Evolutionary conservation across 1,140 invertebrate genomes (phyloP), one percentile per base, ranked within the genome.

Genomic region (Dolichoris vasculosae): DNA sequence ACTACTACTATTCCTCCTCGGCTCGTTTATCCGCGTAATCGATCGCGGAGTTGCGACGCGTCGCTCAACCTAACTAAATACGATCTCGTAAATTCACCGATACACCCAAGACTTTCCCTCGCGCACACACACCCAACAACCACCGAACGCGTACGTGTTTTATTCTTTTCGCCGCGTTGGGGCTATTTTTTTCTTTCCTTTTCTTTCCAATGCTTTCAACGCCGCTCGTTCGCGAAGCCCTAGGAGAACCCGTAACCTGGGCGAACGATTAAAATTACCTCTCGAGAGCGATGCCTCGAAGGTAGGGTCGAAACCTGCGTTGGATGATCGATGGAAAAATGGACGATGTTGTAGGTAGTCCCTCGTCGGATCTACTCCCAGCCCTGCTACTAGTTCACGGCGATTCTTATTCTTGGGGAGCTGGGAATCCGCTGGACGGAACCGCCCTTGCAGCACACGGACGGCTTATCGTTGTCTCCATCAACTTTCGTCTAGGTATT

Each of bases 401-500:
- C 30, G 98, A 99, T 92, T 98, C 97, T 17, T 98, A 97, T 93
- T 97, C 98, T 89, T 98, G 97, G 96, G 98, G 97, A 91, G 96
- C 97, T 20, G 98, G 98, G 76, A 98, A 98, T 94, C 96, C 97
- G 9, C 98, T 99, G 92, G 98, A 99, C 92, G 98, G 98, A 82
- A 98, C 97, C 82, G 96, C 98, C 43, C 94, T 99, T 75, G 97
- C 98, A 82, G 96, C 97, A 84, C 96, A 97, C 89, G 97, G 98
- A 85, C 96, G 97, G 91, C 95, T 99, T 90, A 97, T 99, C 90
- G 98, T 99, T 86, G 97, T 99, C 90, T 98, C 98, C 88, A 96
- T 99, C 90, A 99, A 99, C 95, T 99, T 99, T 95, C 96, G 99
- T 89, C 95, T 99, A 83, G 99, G 98, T 84, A 96, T 99, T 88